Evolutionary conservation across 2,888 invertebrate species (phyloP), one percentile per base, ranked within the genome.

Genomic region (Exephanes ischioxanthus): DNA sequence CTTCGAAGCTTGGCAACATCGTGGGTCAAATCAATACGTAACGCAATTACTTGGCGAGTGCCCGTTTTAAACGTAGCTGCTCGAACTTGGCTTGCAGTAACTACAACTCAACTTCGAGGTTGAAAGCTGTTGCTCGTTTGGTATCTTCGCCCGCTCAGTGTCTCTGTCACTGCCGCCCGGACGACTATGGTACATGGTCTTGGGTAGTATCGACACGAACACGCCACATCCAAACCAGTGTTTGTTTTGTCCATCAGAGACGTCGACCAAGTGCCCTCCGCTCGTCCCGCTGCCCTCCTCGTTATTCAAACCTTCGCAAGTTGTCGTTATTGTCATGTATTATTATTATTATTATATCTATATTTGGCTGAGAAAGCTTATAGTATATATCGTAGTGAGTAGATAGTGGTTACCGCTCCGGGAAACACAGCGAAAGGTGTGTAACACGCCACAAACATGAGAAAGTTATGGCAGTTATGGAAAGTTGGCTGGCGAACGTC

Each of bases 31-130:
- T 93, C 93, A 92, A 93, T 92, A 91, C 89, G 89, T 92, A 93
- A 93, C 89, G 89, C 89, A 92, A 93, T 93, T 93, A 93, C 89
- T 87, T 86, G 90, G 89, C 92, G 90, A 91, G 90, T 90, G 90
- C 90, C 90, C 89, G 90, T 71, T 84, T 67, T 75, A 73, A 73
- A 63, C 82, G 67, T 70, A 61, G 77, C 73, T 82, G 68, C 70
- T 82, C 73, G 78, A 75, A 22, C 58, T 22, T 58, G 22, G 58
- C 22, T 26, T 26, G 58, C 26, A 58, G 22, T 14, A 58, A 58
- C 22, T 58, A 58, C 58, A 11, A 55, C 22, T 55, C 19, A 5
- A 26, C 22, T 26, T 58, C 26, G 22, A 48, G 14, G 58, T 26
- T 26, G 14, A 58, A 58, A 22, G 58, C 58, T 58, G 58, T 58